These are phyloP conservation scores for Sialia sialis DNA, from an alignment of 2,113 vertebrate genomes.

Conservation along the genomic window DNA sequence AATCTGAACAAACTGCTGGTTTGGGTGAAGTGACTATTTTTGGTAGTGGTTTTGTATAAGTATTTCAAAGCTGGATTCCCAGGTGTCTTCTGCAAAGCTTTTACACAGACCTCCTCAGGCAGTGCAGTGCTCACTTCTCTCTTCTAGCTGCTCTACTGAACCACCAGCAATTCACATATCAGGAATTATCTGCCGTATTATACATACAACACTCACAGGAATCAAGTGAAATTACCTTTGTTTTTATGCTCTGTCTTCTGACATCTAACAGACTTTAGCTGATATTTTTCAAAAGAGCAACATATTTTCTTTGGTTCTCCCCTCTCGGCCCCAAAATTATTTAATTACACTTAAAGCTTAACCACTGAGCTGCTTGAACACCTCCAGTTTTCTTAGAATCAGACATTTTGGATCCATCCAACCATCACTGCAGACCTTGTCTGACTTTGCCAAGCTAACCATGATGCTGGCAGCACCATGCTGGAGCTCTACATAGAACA, in stretches of 20 bases:
- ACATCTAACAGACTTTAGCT: background rate
- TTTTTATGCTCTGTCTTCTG: background rate
- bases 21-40: background rate
- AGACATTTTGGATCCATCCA: background rate
- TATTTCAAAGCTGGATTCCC: background rate
- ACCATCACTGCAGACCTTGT: background rate
- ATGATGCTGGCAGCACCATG: background rate
- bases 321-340: rapidly evolving
- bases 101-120: background rate
- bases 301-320: background rate
- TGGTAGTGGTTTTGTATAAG: background rate
- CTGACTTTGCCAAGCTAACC: background rate
- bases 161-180: background rate
- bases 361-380: background rate
- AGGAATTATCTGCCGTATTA: background rate
- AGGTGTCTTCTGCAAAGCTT: background rate
- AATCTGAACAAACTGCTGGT: background rate
- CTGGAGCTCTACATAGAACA: rapidly evolving
- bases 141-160: background rate
- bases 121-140: background rate
- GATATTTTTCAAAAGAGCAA: background rate
- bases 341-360: background rate
- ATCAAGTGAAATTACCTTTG: background rate
- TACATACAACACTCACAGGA: background rate
- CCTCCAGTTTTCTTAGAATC: background rate